phyloP scores from a whole-genome alignment of 1,140 invertebrate species.

The Zaprionus vittiger region DNA sequence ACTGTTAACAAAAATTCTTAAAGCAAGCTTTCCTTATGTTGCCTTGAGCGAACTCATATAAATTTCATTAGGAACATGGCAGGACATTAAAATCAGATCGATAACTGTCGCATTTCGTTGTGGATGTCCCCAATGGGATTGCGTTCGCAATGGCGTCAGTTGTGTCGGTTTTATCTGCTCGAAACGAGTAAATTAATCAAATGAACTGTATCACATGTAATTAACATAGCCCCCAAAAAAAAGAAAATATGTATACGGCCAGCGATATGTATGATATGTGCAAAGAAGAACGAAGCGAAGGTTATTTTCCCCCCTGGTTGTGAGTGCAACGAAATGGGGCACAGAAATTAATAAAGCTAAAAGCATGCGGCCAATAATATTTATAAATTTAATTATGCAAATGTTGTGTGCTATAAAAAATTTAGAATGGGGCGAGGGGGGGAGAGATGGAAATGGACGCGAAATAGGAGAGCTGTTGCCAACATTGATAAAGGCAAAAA shows the following conservation, averaged over 20 bases:
- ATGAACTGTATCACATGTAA: conserved; percentile 46
- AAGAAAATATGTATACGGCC: conserved; percentile 19
- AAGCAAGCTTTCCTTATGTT: background rate
- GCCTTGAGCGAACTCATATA: background rate
- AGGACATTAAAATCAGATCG: conserved; percentile 27
- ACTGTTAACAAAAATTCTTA: background rate
- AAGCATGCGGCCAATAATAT: conserved; percentile 78
- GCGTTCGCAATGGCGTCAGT: background rate
- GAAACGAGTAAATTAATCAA: conserved; percentile 68
- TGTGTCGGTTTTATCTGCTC: conserved; percentile 14
- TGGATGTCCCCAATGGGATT: conserved; percentile 10
- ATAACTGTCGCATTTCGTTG: conserved; percentile 14
- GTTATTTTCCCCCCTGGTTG: conserved; percentile 22
- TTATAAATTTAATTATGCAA: conserved; percentile 83
- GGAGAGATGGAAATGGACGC: background rate
- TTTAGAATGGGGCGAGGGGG: background rate
- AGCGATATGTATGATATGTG: conserved; percentile 29
- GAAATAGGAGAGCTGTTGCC: background rate
- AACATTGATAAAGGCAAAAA: conserved; percentile 31
- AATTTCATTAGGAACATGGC: background rate
- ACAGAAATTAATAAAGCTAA: conserved; percentile 78
- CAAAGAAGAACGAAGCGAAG: conserved; percentile 24
- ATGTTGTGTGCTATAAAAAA: conserved; percentile 67
- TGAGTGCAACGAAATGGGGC: conserved; percentile 57
- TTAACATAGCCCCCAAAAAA: conserved; percentile 31